Evolutionary conservation across 2,797 vertebrate species (phyloP).

Genomic region (Pempheris klunzingeri): DNA sequence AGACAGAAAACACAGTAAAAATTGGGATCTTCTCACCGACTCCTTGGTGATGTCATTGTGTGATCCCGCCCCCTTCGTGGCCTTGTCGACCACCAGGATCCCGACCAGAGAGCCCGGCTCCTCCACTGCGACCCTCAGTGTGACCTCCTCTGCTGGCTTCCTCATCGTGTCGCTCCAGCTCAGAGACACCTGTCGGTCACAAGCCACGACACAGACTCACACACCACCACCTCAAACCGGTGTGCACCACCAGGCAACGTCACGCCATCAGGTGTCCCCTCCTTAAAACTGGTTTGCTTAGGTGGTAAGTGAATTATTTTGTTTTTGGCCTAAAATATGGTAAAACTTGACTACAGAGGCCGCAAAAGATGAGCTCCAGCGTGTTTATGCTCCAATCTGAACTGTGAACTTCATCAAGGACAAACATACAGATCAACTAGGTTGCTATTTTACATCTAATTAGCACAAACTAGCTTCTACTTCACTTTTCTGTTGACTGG

Average conservation of each 20-base stretch:
- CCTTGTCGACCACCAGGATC: constrained; percentile 91
- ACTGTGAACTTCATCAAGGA: too few relatives aligned
- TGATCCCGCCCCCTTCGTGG: constrained; percentile 77
- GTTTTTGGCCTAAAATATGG: not conserved
- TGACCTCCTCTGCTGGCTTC: constrained; percentile 84
- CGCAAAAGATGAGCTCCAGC: not conserved
- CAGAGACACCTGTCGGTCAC: constrained; percentile 86
- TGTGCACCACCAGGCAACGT: not conserved
- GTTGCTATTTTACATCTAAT: not conserved
- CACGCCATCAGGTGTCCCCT: not conserved
- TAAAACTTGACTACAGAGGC: too few relatives aligned
- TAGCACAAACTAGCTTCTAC: not conserved
- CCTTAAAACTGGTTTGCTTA: not conserved
- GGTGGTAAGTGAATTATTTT: not conserved
- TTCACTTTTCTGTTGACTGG: not conserved
- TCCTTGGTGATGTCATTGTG: constrained; percentile 88
- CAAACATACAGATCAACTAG: too few relatives aligned
- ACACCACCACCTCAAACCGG: too few relatives aligned
- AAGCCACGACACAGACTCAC: not conserved
- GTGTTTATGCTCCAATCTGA: too few relatives aligned
- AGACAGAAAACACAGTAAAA: not conserved
- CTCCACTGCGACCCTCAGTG: constrained; percentile 83
- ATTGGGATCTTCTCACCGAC: constrained; percentile 79
- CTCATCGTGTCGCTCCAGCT: constrained; percentile 84
- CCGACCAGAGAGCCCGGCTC: constrained; percentile 87